Evolutionary conservation across 2,797 vertebrate species (phyloP).

Genomic region (Paramormyrops hopkinsi): DNA sequence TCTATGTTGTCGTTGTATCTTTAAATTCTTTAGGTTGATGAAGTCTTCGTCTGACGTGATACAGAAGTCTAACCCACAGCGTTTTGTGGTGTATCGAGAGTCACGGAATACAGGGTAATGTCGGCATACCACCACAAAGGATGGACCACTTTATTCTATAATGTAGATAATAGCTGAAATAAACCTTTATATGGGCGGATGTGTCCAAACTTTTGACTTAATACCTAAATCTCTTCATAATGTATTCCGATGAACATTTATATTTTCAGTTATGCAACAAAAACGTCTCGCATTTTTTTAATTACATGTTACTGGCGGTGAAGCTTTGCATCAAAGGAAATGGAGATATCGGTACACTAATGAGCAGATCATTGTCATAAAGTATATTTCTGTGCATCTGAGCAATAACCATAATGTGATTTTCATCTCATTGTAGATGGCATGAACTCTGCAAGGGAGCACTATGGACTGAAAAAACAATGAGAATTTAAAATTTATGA

Average conservation of each 20-base stretch:
- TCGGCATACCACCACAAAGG: background rate
- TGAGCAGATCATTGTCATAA: background rate
- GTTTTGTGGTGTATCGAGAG: background rate
- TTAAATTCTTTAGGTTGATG: no score
- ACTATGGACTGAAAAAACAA: background rate
- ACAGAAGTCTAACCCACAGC: no score
- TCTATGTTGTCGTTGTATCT: background rate
- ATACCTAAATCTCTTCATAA: background rate
- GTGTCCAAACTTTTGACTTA: background rate
- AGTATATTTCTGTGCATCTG: background rate
- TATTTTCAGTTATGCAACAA: background rate
- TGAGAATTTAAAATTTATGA: background rate
- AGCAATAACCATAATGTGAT: background rate
- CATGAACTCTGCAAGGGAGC: background rate
- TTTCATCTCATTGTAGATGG: background rate
- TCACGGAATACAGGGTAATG: background rate
- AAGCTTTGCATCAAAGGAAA: background rate
- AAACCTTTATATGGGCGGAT: background rate
- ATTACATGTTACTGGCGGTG: background rate
- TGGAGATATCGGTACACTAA: background rate
- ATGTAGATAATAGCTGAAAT: background rate
- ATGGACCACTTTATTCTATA: background rate
- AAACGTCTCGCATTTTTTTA: background rate
- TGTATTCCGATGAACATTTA: background rate
- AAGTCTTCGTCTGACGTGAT: no score